Evolutionary conservation across 2,888 invertebrate genomes (phyloP).

Genomic region (Euclidia mi): DNA sequence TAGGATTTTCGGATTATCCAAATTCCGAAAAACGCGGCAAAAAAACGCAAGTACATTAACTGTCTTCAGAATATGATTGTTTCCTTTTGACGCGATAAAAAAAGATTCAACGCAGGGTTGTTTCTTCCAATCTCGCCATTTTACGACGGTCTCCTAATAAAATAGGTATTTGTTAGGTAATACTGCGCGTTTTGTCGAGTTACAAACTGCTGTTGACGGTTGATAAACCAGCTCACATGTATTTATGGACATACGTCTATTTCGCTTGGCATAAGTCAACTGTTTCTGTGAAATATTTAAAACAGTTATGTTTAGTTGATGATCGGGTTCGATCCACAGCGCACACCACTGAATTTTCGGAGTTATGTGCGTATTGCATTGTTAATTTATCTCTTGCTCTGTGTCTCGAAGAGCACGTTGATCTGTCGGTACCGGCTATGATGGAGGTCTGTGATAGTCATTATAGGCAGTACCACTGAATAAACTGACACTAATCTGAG

Average conservation of each 20-base stretch:
- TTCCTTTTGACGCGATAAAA: conserved; percentile 47
- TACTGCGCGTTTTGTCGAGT: conserved; percentile 38
- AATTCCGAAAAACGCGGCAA: conserved; percentile 40
- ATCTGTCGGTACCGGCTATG: too few relatives aligned
- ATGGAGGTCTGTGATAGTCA: too few relatives aligned
- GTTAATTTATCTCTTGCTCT: too few relatives aligned
- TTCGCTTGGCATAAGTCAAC: not conserved
- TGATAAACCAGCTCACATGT: conserved; percentile 38
- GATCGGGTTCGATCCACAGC: too few relatives aligned
- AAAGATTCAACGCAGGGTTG: conserved; percentile 42
- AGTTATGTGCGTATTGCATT: too few relatives aligned
- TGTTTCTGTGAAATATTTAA: not conserved
- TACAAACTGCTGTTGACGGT: conserved; percentile 35
- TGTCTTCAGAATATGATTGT: conserved; percentile 48
- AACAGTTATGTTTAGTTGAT: too few relatives aligned
- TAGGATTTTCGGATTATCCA: conserved; percentile 47
- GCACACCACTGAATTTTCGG: too few relatives aligned
- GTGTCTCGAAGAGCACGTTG: too few relatives aligned
- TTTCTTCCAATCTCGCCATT: conserved; percentile 48
- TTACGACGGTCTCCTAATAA: conserved; percentile 61
- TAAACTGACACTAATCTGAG: too few relatives aligned
- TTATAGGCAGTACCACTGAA: too few relatives aligned
- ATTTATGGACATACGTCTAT: conserved; percentile 11
- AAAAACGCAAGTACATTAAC: conserved; percentile 58
- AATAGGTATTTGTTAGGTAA: conserved; percentile 50